Evolutionary conservation across 1,140 invertebrate genomes (phyloP).

Genomic region (Procambarus virginalis): DNA sequence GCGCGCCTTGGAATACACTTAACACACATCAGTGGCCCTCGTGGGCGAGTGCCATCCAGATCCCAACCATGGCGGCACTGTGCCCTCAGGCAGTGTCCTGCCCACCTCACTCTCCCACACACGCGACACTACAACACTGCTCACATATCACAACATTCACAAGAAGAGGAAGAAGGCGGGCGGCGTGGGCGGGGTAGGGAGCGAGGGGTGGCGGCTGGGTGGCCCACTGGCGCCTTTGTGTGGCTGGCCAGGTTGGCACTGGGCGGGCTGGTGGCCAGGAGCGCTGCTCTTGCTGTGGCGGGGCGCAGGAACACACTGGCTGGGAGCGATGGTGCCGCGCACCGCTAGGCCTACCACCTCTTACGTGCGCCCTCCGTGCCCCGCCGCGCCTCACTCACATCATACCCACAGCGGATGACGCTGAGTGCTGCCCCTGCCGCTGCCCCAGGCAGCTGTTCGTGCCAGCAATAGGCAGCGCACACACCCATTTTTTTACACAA

Average conservation of each 20-base stretch:
- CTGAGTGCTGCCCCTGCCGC: not conserved
- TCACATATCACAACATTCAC: conserved; percentile 28
- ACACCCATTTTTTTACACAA: conserved; percentile 57
- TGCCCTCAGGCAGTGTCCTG: not conserved
- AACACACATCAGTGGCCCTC: conserved; percentile 24
- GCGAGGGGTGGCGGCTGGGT: conserved; percentile 20
- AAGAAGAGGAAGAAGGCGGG: not conserved
- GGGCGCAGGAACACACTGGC: conserved; percentile 61
- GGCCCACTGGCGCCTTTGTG: conserved; percentile 44
- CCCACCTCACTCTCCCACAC: conserved; percentile 9
- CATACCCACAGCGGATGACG: conserved; percentile 31
- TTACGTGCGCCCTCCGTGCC: conserved; percentile 24
- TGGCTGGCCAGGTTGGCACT: conserved; percentile 51
- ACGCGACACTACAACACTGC: conserved; percentile 26
- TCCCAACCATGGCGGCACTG: conserved; percentile 28
- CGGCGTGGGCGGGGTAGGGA: not conserved
- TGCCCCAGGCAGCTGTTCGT: not conserved
- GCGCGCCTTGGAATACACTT: conserved; percentile 41
- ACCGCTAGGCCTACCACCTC: conserved; percentile 58
- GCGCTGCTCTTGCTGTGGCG: conserved; percentile 52
- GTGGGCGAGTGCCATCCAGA: conserved; percentile 37
- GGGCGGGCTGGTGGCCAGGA: conserved; percentile 27
- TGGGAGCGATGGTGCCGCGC: conserved; percentile 51
- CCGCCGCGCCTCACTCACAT: conserved; percentile 42
- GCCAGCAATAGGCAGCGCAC: conserved; percentile 49